Percentiles rank a stretch among this genome's conserved stretches.
Evolutionary conservation across 2,113 vertebrate genomes (phyloP).

Genomic region (Phodopus roborovskii): DNA sequence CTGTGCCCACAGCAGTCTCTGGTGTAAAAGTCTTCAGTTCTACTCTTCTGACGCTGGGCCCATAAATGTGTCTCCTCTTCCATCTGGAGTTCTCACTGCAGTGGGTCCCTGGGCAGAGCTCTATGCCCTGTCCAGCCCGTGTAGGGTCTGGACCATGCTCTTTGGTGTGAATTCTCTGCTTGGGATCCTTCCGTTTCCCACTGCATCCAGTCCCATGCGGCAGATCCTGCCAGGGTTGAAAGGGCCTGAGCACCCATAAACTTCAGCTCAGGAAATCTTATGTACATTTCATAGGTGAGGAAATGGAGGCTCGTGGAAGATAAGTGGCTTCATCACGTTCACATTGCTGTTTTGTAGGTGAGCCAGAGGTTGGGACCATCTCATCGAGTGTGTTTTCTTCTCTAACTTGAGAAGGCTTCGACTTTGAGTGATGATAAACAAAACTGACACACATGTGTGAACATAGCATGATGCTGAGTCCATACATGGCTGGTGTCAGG

Average conservation of each 20-base stretch:
- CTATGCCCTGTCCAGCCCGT: no score
- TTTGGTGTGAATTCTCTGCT: background rate
- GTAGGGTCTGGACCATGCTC: background rate
- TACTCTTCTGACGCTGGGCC: background rate
- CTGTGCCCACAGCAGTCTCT: background rate
- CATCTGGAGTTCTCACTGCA: no score
- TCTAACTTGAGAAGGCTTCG: background rate
- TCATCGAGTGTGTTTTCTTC: background rate
- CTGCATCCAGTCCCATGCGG: background rate
- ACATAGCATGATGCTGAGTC: background rate
- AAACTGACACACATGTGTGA: background rate
- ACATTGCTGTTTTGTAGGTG: background rate
- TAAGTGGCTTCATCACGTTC: background rate
- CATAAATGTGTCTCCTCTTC: background rate
- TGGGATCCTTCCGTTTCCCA: background rate
- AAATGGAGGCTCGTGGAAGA: background rate
- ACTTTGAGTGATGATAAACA: slow-evolving; percentile 4
- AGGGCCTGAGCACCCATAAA: background rate
- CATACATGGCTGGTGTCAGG: background rate
- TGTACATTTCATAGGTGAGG: background rate
- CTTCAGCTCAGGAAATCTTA: background rate
- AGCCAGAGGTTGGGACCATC: background rate
- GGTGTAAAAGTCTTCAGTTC: background rate
- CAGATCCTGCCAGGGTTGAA: background rate
- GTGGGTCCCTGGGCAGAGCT: fast-evolving